Percentiles rank a stretch among this genome's conserved stretches.
phyloP scores from a whole-genome alignment of 2,113 vertebrate genomes.

The Macrotis lagotis region DNA sequence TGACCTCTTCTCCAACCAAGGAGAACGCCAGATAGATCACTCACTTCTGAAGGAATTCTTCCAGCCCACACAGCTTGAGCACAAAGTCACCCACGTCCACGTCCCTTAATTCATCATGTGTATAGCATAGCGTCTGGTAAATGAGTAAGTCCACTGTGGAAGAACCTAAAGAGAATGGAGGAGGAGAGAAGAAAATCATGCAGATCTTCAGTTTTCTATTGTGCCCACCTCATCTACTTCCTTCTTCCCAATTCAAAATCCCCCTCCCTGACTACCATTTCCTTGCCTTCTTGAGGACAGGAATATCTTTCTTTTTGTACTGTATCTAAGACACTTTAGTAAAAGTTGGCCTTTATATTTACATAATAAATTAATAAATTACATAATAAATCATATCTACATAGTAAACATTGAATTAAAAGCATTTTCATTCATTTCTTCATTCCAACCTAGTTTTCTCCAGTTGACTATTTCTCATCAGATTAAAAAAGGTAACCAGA shows the following conservation, averaged over 20 bases:
- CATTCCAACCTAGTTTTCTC: not conserved
- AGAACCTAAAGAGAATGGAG: slow-evolving; percentile 83
- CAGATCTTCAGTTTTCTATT: not conserved
- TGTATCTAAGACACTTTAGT: not conserved
- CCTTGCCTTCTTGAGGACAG: not conserved
- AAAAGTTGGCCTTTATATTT: not conserved
- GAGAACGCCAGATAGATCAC: slow-evolving; percentile 49
- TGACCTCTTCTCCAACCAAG: not conserved
- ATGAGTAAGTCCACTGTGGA: slow-evolving; percentile 96
- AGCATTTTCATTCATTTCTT: not conserved
- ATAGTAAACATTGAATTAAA: not conserved
- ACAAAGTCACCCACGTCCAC: slow-evolving; percentile 87
- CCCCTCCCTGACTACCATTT: not conserved
- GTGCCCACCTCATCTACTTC: not conserved
- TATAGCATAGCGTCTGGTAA: slow-evolving; percentile 95
- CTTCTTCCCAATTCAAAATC: not conserved
- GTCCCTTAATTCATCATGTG: slow-evolving; percentile 89
- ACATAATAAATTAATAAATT: not conserved
- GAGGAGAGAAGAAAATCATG: fast-evolving
- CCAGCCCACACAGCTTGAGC: slow-evolving; percentile 87
- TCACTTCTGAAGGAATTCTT: slow-evolving; percentile 96
- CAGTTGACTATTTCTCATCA: not conserved
- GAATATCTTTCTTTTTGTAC: not conserved
- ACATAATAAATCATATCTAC: not conserved
- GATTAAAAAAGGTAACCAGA: not conserved